Conservation (phyloP, 2,797 vertebrate genomes). For the Denticeps clupeoides region DNA sequence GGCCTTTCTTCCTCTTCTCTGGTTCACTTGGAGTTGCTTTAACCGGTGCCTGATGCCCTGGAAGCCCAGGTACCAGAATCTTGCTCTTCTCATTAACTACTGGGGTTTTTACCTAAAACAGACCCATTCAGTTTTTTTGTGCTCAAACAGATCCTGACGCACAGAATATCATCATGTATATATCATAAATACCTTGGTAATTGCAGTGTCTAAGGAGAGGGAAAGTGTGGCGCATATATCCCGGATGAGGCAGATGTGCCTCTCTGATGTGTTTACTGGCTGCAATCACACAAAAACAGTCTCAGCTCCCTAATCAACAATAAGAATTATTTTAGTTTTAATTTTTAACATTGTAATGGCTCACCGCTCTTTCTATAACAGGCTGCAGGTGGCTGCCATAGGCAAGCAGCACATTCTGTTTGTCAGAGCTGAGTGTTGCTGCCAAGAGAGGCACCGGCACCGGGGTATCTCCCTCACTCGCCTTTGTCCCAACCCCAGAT, state of each 20-base stretch:
- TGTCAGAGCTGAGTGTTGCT: slow-evolving; percentile 67
- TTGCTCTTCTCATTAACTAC: slow-evolving; percentile 70
- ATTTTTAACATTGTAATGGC: slow-evolving; percentile 42
- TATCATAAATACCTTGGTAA: slow-evolving; percentile 96
- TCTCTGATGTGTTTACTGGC: slow-evolving; percentile 60
- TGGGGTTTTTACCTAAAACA: slow-evolving; percentile 80
- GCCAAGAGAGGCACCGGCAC: slow-evolving; percentile 78
- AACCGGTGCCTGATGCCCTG: slow-evolving; percentile 76
- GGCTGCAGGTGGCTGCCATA: slow-evolving; percentile 86
- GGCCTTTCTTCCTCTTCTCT: slow-evolving; percentile 76
- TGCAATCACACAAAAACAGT: not conserved
- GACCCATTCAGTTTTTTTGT: not conserved
- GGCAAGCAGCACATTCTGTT: slow-evolving; percentile 66
- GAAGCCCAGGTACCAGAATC: slow-evolving; percentile 81
- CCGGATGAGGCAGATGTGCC: slow-evolving; percentile 81
- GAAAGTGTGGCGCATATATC: slow-evolving; percentile 73
- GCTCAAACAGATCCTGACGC: no score
- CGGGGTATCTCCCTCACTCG: slow-evolving; percentile 50
- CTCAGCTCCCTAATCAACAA: no score
- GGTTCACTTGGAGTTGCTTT: slow-evolving; percentile 46
- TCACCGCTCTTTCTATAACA: slow-evolving; percentile 79
- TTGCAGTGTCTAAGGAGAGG: slow-evolving; percentile 68
- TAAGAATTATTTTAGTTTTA: no score
- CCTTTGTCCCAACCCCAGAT: slow-evolving; percentile 46
- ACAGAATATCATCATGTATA: no score